Evolutionary conservation across 2,888 invertebrate species (phyloP), one percentile per base, ranked within the genome.

Genomic region (Temnothorax unifasciatus): DNA sequence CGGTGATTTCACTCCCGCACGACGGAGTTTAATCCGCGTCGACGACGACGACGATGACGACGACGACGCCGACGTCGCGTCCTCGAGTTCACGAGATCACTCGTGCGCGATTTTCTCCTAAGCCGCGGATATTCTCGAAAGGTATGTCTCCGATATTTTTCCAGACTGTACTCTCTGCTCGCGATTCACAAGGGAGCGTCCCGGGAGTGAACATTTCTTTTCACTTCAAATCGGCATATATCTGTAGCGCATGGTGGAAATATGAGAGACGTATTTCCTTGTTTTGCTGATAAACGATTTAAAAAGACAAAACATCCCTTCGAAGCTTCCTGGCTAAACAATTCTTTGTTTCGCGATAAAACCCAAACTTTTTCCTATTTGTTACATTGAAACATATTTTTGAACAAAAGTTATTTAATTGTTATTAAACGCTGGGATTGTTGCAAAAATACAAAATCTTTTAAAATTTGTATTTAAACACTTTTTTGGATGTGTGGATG

Each of bases 91-190:
- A 25, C 75, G 47, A 57, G 79, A 81, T 59, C 59, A 47, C 44
- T 57, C 75, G 75, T 41, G 77, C 54, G 75, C 79, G 57, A 61
- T 41, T 74, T 73, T 21, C 29, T 52, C 41, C 76, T 81, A 81
- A 81, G 79, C 47, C 79, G 25, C 74, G 59, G 47, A 74, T 75
- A 59, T 47, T 52, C 54, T 57, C 47, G 38, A 59, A 75, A 74
- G 34, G 59, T 59, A 74, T 59, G 59, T 75, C 59, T 25, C 34
- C 75, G 79, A 81, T 81, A 81, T 81, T 75, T 81, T 57, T 59
- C 74, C 34, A 5, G 75, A 59, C 75, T 59, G 79, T 57, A 74
- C 34, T 57, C 74, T 44, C 44, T 13, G 79, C 21, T 52, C 38
- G 52, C 59, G 47, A 73, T 25, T 77, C 54, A 57, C 73, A 21